Base-by-base conservation (phyloP, 2,113 vertebrate genomes). In the Psophia crepitans region DNA sequence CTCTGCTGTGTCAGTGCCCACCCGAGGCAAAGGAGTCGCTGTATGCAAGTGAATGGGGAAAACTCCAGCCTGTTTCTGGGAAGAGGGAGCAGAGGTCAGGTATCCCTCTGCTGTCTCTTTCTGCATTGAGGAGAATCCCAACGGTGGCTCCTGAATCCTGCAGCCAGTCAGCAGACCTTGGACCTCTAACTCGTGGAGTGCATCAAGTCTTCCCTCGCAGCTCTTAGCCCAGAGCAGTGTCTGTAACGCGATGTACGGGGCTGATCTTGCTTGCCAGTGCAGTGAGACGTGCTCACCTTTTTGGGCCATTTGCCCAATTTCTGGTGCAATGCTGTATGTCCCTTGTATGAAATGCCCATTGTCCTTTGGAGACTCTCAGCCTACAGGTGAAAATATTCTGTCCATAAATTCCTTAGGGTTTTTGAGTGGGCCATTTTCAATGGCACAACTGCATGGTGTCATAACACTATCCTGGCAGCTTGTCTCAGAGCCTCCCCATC, bases 181-280 rank as follows among this genome's bases (percentile, higher is more conserved):
- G 14, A 44, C 12, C 44, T 80, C 18, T 61, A 20, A 30, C 6
- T 70, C 3, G 0, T 26, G 24, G 56, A 74, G 49, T 61, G 3
- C 7, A 4, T 8, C 1, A 4, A 33, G 46, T 46, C 27, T 56
- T 54, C 41, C 37, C 14, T 41, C 10, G 8, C 32, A n/a, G 54
- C 43, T 68, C 71, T 66, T 37, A 23, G 37, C 26, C 9, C 41
- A 12, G 46, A 43, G 61, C 26, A 48, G 30, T 8, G 14, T 11
- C 32, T 80, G 16, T 18, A 15, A 49, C 0, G 0, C 74, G 54
- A 30, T 5, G 23, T 8, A 3, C 4, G 3, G 2, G 4, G 14
- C 78, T 79, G 56, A 1, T 70, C 32, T 78, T 81, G 58, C 49
- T 30, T 64, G n/a, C 26, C 20, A 5, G 82, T 26, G 49, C 49